Percentiles rank a stretch among this genome's conserved stretches.
These are phyloP conservation scores for Chloebia gouldiae DNA, from an alignment of 2,113 vertebrate genomes.

Conservation along the genomic window DNA sequence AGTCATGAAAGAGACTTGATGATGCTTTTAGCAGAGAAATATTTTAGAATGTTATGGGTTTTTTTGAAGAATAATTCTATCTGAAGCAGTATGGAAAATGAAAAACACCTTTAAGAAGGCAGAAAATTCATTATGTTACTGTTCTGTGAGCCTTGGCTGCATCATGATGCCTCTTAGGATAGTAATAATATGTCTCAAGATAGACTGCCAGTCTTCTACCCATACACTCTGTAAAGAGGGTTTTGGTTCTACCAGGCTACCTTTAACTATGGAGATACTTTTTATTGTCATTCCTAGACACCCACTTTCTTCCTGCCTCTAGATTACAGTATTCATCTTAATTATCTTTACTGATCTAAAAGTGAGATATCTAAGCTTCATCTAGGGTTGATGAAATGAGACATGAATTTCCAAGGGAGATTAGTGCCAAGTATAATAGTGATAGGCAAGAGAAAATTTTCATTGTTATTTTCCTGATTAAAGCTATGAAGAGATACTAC, in stretches of 20 bases:
- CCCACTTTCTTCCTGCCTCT: neutral
- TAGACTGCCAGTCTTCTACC: neutral
- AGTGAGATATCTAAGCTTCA: neutral
- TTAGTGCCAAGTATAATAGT: neutral
- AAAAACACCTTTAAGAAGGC: slow-evolving; percentile 58
- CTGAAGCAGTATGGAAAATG: slow-evolving; percentile 61
- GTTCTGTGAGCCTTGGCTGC: neutral
- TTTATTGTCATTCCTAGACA: neutral
- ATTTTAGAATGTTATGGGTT: slow-evolving; percentile 51
- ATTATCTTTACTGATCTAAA: neutral
- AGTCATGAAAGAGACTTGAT: slow-evolving; percentile 66
- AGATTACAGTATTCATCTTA: neutral
- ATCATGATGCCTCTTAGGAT: slow-evolving; percentile 11
- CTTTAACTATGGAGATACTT: neutral
- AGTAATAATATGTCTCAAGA: neutral
- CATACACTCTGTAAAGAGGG: neutral
- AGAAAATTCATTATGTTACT: slow-evolving; percentile 39
- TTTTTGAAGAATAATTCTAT: slow-evolving; percentile 69
- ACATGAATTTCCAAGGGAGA: neutral
- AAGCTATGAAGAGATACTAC: neutral
- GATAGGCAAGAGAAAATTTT: neutral
- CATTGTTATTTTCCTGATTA: neutral
- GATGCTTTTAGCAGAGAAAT: slow-evolving; percentile 70
- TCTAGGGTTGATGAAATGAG: neutral
- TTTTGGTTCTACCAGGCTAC: neutral